Percentiles rank a stretch among this genome's conserved stretches.
phyloP scores from a whole-genome alignment of 2,113 vertebrate species.

The mouse (Mus musculus) region DNA sequence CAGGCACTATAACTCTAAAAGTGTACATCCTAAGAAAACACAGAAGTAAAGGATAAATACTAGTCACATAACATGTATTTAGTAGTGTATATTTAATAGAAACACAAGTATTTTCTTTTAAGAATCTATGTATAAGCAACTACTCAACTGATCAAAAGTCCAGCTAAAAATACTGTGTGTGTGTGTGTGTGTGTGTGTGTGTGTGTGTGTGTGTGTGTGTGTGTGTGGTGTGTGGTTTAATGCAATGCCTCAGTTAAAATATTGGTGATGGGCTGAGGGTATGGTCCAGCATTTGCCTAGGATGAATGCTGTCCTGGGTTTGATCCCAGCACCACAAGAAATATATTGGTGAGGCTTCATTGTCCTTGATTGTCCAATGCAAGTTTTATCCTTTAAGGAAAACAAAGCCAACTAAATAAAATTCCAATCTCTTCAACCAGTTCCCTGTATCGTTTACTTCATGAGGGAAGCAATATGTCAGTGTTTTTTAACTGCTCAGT shows the following conservation, averaged over 20 bases:
- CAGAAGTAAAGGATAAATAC: not conserved
- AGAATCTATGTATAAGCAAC: constrained; percentile 61
- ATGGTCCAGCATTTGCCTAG: not conserved
- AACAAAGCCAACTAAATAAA: constrained; percentile 63
- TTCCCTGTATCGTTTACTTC: constrained; percentile 32
- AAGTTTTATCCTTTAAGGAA: constrained; percentile 55
- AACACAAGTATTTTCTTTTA: not conserved
- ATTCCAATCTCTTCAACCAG: constrained; percentile 40
- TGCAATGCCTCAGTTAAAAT: constrained; percentile 50
- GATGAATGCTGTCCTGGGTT: not conserved
- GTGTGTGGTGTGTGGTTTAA: constrained; percentile 33
- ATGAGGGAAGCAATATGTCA: not conserved
- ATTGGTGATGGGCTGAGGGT: not conserved
- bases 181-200: not conserved
- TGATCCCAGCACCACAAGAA: not conserved
- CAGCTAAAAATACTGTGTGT: constrained; percentile 14
- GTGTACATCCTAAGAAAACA: constrained; percentile 41
- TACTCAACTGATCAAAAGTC: constrained; percentile 41
- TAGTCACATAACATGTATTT: constrained; percentile 1
- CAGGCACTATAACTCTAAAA: constrained; percentile 42
- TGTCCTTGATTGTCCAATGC: constrained; percentile 44
- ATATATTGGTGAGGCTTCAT: not conserved
- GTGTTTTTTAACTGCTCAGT: constrained; percentile 46
- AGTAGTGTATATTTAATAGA: not conserved
- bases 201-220: not conserved